These are phyloP conservation scores for Tiphia femorata DNA, from an alignment of 2,888 invertebrate species.

Conservation along the genomic window DNA sequence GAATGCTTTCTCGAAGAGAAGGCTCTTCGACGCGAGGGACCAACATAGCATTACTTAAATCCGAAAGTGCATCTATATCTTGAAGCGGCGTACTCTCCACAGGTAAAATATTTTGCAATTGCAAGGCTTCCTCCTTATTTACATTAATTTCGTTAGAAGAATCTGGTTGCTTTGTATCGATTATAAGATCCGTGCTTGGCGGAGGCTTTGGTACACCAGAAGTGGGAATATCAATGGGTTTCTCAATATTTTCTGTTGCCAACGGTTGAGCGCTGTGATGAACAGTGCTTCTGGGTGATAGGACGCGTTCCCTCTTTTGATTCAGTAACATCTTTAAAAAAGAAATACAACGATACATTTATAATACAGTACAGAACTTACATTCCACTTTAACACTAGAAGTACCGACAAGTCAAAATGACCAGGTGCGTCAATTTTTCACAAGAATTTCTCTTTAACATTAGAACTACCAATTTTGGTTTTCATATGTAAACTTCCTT, in stretches of 20 bases:
- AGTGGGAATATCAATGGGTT: neutral
- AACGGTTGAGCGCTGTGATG: slow-evolving; percentile 19
- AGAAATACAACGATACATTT: neutral
- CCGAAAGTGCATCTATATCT: neutral
- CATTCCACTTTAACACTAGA: too few species aligned
- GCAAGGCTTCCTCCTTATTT: neutral
- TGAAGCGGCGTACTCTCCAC: slow-evolving; percentile 2
- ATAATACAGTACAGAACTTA: neutral
- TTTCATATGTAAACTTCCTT: too few species aligned
- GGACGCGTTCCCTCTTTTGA: slow-evolving; percentile 53
- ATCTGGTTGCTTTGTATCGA: slow-evolving; percentile 46
- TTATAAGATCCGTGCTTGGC: neutral
- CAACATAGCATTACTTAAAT: slow-evolving; percentile 1
- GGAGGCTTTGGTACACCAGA: slow-evolving; percentile 9
- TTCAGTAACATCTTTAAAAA: slow-evolving; percentile 52
- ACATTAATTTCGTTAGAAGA: slow-evolving; percentile 33
- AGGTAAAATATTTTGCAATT: neutral
- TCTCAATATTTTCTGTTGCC: slow-evolving; percentile 15
- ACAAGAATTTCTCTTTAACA: neutral
- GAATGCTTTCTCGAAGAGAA: slow-evolving; percentile 46
- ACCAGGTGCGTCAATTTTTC: too few species aligned
- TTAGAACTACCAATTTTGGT: too few species aligned
- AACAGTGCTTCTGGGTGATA: slow-evolving; percentile 29
- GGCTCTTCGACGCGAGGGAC: slow-evolving; percentile 1
- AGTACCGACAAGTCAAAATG: too few species aligned